These are phyloP conservation scores for Caenorhabditis macrosperma DNA, from an alignment of 2,888 invertebrate genomes.

Conservation along the genomic window DNA sequence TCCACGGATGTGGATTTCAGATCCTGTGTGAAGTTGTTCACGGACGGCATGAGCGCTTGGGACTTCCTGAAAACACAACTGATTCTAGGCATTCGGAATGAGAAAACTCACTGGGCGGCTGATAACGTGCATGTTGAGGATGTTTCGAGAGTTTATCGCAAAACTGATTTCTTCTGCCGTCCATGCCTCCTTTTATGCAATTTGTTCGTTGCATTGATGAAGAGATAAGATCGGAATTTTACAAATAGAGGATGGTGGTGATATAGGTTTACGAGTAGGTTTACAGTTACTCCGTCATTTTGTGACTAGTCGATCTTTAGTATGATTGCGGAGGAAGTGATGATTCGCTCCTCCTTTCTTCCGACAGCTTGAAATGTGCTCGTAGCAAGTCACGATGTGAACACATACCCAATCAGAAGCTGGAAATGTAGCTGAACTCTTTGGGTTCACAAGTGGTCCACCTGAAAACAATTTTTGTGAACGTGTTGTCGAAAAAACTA, in stretches of 20 bases:
- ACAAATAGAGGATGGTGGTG: conserved; percentile 43
- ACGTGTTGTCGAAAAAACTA: no score
- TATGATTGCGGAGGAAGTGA: background rate
- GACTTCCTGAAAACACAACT: background rate
- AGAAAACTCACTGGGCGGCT: background rate
- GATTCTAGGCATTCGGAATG: no score
- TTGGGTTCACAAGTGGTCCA: no score
- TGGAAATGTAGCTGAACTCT: no score
- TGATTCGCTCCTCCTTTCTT: no score
- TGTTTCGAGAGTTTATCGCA: background rate
- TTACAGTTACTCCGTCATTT: conserved; percentile 12
- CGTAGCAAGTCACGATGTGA: no score
- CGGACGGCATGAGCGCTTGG: background rate
- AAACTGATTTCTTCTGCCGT: background rate
- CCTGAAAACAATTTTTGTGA: no score
- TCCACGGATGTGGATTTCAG: no score
- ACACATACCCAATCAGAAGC: no score
- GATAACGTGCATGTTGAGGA: background rate
- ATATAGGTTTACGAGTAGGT: conserved; percentile 20
- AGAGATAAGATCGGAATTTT: conserved; percentile 41
- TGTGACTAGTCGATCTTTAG: background rate
- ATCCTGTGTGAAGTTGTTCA: background rate
- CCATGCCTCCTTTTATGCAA: background rate
- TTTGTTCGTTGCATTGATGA: conserved; percentile 37
- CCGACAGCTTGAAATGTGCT: no score